phyloP scores from a whole-genome alignment of 2,888 invertebrate species.

The Limnephilus auricula region DNA sequence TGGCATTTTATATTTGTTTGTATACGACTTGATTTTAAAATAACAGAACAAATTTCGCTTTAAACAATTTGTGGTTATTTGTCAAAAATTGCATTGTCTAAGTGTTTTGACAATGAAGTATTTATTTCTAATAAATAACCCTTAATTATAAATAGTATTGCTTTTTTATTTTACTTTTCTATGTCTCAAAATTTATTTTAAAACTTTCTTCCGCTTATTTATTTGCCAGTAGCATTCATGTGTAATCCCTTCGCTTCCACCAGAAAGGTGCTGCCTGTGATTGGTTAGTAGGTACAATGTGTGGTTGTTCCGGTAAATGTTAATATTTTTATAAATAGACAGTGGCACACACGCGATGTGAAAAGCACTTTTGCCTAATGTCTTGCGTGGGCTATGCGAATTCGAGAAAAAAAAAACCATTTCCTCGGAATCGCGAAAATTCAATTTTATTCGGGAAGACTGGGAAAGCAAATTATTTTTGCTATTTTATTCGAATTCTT shows the following conservation, averaged over 20 bases:
- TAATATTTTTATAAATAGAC: not conserved
- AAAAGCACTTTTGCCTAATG: not conserved
- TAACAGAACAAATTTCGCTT: no score
- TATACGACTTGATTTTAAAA: not conserved
- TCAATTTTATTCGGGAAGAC: not conserved
- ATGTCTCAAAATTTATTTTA: no score
- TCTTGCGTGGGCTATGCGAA: not conserved
- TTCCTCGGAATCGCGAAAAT: not conserved
- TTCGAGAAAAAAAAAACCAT: not conserved
- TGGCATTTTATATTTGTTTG: not conserved
- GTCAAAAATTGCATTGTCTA: no score
- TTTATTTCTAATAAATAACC: no score
- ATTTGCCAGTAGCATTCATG: no score
- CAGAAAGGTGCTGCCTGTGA: not conserved
- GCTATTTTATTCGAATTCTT: not conserved
- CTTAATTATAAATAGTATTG: no score
- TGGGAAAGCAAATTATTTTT: not conserved
- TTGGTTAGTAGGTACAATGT: not conserved
- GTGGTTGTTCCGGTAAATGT: not conserved
- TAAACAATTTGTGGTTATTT: no score
- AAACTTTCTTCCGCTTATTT: no score
- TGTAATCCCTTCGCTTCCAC: no score
- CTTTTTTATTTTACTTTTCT: no score
- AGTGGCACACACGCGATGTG: not conserved
- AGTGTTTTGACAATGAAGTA: no score